phyloP scores from a whole-genome alignment of 2,113 vertebrate species.

The Columba livia region DNA sequence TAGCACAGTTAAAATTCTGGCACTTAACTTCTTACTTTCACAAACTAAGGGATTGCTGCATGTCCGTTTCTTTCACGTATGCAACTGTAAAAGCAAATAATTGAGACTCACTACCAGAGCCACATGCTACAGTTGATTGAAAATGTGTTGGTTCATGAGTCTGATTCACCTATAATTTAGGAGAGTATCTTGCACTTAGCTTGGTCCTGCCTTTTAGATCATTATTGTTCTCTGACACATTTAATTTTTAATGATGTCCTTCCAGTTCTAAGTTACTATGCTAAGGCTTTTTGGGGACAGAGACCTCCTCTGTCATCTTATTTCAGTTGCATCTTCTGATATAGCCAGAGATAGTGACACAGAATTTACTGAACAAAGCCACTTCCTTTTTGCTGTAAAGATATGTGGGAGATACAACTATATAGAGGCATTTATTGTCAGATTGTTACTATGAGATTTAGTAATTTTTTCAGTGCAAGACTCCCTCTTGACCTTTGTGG shows the following conservation, averaged over 20 bases:
- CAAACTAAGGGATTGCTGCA: neutral
- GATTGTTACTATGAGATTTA: neutral
- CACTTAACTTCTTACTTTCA: neutral
- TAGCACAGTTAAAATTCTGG: neutral
- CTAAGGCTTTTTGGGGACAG: neutral
- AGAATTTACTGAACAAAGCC: neutral
- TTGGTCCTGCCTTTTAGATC: neutral
- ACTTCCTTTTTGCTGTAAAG: neutral
- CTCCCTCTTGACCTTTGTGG: neutral
- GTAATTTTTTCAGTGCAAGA: neutral
- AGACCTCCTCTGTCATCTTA: neutral
- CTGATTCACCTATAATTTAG: neutral
- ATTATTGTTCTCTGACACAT: neutral
- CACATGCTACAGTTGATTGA: neutral
- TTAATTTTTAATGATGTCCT: neutral
- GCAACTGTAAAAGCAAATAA: neutral
- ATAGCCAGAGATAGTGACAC: neutral
- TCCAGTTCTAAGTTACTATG: neutral
- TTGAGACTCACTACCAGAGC: neutral
- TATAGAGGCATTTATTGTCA: neutral
- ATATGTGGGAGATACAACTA: neutral
- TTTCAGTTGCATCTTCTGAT: neutral
- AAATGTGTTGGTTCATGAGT: neutral
- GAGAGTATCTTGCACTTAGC: neutral
- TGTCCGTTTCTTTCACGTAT: neutral